Conservation (phyloP, 37 sponge, comb jelly and placozoan genomes). For the Chondrosia reniformis region DNA sequence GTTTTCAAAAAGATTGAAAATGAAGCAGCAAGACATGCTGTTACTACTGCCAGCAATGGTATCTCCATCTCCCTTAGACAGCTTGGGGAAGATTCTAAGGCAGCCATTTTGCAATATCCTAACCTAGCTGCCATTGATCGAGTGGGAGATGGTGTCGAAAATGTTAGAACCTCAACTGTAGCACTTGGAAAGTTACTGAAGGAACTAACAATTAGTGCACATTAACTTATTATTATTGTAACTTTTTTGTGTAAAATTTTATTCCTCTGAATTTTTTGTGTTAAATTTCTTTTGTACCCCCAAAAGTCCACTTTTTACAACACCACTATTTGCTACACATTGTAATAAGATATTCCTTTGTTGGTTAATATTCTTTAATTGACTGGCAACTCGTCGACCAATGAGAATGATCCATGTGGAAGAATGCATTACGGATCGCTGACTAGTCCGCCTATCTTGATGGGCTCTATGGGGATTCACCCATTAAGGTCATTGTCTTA, state of each 20-base stretch:
- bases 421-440: no score
- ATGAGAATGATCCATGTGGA: no score
- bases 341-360: no score
- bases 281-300: no score
- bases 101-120: constrained; percentile 77
- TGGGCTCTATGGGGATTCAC: no score
- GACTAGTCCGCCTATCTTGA: no score
- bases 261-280: no score
- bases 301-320: no score
- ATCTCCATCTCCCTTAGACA: constrained; percentile 62
- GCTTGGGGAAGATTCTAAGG: constrained; percentile 67
- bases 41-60: constrained; percentile 54
- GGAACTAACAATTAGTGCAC: neutral
- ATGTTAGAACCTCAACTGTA: neutral
- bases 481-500: no score
- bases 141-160: constrained; percentile 53
- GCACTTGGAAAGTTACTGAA: neutral
- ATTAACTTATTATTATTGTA: neutral
- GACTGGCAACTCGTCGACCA: no score
- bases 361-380: no score
- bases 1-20: constrained; percentile 75
- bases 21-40: constrained; percentile 43
- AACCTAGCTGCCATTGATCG: constrained; percentile 48
- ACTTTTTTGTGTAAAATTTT: neutral
- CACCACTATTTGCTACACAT: no score